phyloP scores from a whole-genome alignment of 2,888 invertebrate species.

The Slavum lentiscoides region DNA sequence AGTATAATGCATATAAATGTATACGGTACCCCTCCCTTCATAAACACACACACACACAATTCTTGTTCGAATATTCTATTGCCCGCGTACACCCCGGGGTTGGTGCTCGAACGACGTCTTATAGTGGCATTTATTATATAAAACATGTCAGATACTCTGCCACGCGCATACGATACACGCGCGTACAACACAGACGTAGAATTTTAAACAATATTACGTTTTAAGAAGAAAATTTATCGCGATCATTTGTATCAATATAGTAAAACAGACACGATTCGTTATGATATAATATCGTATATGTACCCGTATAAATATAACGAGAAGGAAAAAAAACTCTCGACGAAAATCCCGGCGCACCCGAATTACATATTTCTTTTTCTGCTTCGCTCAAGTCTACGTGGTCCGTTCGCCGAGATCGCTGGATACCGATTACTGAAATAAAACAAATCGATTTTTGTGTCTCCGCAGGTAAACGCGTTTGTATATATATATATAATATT shows the following conservation, averaged over 20 bases:
- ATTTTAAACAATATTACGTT: constrained; percentile 11
- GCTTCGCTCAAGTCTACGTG: background rate
- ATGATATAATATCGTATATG: background rate
- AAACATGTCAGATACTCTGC: background rate
- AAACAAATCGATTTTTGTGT: constrained; percentile 11
- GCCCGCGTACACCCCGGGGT: constrained; percentile 21
- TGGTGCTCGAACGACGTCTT: constrained; percentile 18
- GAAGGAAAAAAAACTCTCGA: background rate
- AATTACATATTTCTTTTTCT: constrained; percentile 14
- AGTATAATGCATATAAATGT: too few species aligned
- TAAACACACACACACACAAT: too few species aligned
- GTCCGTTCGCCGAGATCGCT: background rate
- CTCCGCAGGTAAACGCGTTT: background rate
- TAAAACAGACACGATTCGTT: background rate
- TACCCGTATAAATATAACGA: background rate
- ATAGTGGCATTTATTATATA: constrained; percentile 11
- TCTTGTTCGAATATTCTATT: too few species aligned
- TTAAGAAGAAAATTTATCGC: constrained; percentile 7
- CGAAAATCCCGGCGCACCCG: constrained; percentile 33
- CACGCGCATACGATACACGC: too few species aligned
- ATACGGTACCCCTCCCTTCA: too few species aligned
- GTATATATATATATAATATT: background rate
- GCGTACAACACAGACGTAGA: too few species aligned
- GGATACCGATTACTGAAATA: background rate
- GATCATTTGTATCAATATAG: background rate